Conservation (phyloP, 2,888 invertebrate genomes). For the Hemithea aestivaria region DNA sequence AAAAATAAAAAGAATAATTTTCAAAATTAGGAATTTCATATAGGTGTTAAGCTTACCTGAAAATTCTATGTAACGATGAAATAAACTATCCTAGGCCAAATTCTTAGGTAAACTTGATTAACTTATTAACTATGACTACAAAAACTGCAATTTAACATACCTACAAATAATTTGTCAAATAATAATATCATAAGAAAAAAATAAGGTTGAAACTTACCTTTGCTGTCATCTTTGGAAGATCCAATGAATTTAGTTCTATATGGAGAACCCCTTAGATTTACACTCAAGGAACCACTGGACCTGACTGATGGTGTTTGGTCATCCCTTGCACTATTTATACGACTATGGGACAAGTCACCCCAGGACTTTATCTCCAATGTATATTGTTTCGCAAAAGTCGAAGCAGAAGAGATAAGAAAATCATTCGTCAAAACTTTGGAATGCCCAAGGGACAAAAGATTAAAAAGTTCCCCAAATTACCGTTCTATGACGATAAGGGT, state of each 20-base stretch:
- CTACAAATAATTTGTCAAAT: too few species aligned
- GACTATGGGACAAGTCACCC: slow-evolving; percentile 29
- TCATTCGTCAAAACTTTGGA: slow-evolving; percentile 58
- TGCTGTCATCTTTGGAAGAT: slow-evolving; percentile 8
- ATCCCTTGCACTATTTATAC: slow-evolving; percentile 50
- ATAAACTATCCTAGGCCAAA: neutral
- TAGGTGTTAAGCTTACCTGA: neutral
- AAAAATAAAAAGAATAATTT: slow-evolving; percentile 31
- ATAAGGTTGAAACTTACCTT: slow-evolving; percentile 47
- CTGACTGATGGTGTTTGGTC: slow-evolving; percentile 37
- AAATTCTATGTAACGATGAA: too few species aligned
- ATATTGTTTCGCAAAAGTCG: slow-evolving; percentile 60
- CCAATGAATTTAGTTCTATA: too few species aligned
- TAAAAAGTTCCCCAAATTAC: slow-evolving; percentile 5
- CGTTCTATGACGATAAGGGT: neutral
- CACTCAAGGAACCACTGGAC: slow-evolving; percentile 24
- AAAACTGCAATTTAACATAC: too few species aligned
- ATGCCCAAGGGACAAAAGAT: slow-evolving; percentile 30
- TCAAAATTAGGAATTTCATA: too few species aligned
- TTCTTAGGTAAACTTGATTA: neutral
- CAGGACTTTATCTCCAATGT: slow-evolving; percentile 45
- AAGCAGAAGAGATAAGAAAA: slow-evolving; percentile 32
- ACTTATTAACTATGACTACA: neutral
- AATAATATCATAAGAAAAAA: neutral
- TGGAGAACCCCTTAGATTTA: too few species aligned